phyloP scores from a whole-genome alignment of 1,140 invertebrate species.

The Onthophagus taurus region DNA sequence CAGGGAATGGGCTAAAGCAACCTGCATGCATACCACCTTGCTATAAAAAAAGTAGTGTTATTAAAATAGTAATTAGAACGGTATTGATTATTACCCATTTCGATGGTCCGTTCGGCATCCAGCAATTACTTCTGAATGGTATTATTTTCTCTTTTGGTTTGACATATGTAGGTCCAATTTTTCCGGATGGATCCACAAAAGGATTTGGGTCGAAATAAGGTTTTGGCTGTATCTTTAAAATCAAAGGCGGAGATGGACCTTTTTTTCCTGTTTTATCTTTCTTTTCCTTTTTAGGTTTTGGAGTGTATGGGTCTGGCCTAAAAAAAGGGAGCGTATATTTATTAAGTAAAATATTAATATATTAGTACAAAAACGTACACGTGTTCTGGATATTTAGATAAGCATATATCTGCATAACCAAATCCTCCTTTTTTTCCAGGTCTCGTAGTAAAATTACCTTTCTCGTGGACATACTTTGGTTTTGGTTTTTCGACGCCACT shows the following conservation, averaged over 20 bases:
- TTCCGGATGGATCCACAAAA: slow-evolving; percentile 24
- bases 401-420: slow-evolving; percentile 33
- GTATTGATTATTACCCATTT: slow-evolving; percentile 26
- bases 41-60: slow-evolving; percentile 18
- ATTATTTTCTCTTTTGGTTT: slow-evolving; percentile 21
- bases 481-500: slow-evolving; percentile 16
- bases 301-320: slow-evolving; percentile 25
- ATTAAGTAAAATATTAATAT: neutral
- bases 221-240: slow-evolving; percentile 19
- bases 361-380: slow-evolving; percentile 19
- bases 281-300: slow-evolving; percentile 26
- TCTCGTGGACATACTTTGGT: slow-evolving; percentile 12
- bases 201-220: slow-evolving; percentile 31
- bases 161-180: slow-evolving; percentile 24
- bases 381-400: slow-evolving; percentile 33
- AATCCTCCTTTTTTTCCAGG: slow-evolving; percentile 32
- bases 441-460: slow-evolving; percentile 24
- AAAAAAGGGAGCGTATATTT: slow-evolving; percentile 7
- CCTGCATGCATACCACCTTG: slow-evolving; percentile 32
- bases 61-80: neutral
- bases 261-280: slow-evolving; percentile 23
- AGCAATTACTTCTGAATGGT: slow-evolving; percentile 19
- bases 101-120: slow-evolving; percentile 28
- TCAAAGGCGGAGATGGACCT: slow-evolving; percentile 21
- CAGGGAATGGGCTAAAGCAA: slow-evolving; percentile 31